Evolutionary conservation across 2,797 vertebrate genomes (phyloP), one percentile per base, ranked within the genome.

Genomic region (Peromyscus aztecus): DNA sequence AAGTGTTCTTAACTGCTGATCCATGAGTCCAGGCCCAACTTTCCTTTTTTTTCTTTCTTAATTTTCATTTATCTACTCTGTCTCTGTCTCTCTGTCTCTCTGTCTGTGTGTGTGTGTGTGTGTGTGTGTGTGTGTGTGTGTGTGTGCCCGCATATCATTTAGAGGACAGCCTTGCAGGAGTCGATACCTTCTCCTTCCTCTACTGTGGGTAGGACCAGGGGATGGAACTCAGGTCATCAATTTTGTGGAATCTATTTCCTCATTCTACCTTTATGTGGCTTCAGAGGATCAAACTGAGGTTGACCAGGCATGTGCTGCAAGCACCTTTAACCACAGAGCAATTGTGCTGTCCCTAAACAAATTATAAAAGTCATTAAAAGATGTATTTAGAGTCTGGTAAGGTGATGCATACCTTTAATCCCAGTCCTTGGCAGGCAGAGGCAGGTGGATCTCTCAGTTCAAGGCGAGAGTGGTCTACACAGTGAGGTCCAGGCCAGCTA

Each of bases 321-420:
- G 31, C 13, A 86, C 13, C 34, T 71, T 86, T 71, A 37, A 7
- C 46, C 23, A 37, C 13, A 37, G 34, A 86, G 4, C 4, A 34
- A 55, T 27, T 23, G 23, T 55, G 12, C 29, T 71, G n/a, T 37
- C 5, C 34, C 7, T 55, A 71, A 86, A 69, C 59, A 83, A 24
- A 65, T 65, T 65, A 85, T 52, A 69, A 77, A 94, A 75, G 46
- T 75, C 17, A 80, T 69, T 86, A 78, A 91, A 85, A 89, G 46
- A n/a, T 82, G 2, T 65, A 37, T n/a, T 86, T 86, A 27, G 29
- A 67, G 43, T 29, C 29, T 34, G 17, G 19, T 67, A 46, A 6
- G 10, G 43, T 67, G 43, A 34, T 59, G 4, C 3, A 23, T 34
- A 65, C 13, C 29, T 84, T 67, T 85, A 67, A n/a, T 49, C 31